Evolutionary conservation across 2,113 vertebrate species (phyloP), one percentile per base, ranked within the genome.

Genomic region (Silurus glanis): DNA sequence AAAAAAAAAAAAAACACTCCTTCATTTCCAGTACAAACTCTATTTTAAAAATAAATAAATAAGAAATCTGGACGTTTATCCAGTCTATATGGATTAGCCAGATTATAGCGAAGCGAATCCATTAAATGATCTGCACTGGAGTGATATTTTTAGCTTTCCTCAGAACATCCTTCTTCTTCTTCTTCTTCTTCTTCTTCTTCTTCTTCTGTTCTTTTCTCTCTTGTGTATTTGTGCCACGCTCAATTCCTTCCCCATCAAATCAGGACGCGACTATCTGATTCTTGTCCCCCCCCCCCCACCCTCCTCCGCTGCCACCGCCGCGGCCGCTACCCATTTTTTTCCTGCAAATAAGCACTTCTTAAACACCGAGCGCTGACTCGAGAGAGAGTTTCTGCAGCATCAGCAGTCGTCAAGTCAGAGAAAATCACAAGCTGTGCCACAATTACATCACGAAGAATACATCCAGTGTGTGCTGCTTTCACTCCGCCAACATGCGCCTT

Each of bases 381-480:
- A 69, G 83, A 81, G 56, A 71, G 75, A 76, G 76, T 87, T 90
- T 87, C 74, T 86, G 88, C 85, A 72, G 80, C 49, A 74, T 89
- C 90, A 92, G 89, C 90, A 89, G 81, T 79, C 67, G 82, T 56
- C 69, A 17, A 82, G 86, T 79, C 51, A 59, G 85, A 83, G 84
- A 66, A 90, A 88, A 86, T 83, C 83, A 86, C 88, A 80, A 89
- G 90, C 86, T 85, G 88, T 84, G 86, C 82, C 86, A 87, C 83
- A 86, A 89, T 90, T 89, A 87, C 82, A 88, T 89, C 87, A 84
- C 76, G 84, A 83, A 71, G 72, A 87, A 89, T 88, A 86, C 74
- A 86, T 90, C 76, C 55, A 56, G 80, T 84, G 83, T 84, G 83
- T 86, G 84, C 78, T 80, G 28, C 51, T 62, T 19, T 84, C 79